phyloP scores from a whole-genome alignment of 2,113 vertebrate species.

The Lipophrys pholis region DNA sequence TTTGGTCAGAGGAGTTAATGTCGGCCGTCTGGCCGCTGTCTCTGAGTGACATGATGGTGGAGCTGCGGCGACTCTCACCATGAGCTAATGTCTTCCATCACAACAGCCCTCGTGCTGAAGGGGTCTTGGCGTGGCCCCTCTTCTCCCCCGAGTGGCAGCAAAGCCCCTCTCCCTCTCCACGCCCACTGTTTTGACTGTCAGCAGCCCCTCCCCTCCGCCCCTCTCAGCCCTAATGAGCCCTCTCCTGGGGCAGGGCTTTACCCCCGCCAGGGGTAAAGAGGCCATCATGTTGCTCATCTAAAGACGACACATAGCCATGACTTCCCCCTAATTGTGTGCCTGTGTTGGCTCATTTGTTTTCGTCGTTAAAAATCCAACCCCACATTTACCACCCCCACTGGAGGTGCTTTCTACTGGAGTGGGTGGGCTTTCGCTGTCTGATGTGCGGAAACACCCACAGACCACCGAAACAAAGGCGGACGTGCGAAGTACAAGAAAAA shows the following conservation, averaged over 20 bases:
- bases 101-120: constrained; percentile 61
- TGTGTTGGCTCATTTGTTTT: constrained; percentile 89
- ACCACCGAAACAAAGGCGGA: constrained; percentile 55
- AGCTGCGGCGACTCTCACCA: constrained; percentile 33
- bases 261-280: constrained; percentile 88
- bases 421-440: constrained; percentile 73
- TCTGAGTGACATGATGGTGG: constrained; percentile 62
- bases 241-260: constrained; percentile 85
- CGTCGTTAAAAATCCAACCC: constrained; percentile 88
- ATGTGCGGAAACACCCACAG: constrained; percentile 64
- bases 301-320: constrained; percentile 88
- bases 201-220: constrained; percentile 58
- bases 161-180: constrained; percentile 48
- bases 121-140: constrained; percentile 48
- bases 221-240: constrained; percentile 86
- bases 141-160: constrained; percentile 59
- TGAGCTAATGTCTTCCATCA: constrained; percentile 59
- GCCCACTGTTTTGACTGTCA: constrained; percentile 72
- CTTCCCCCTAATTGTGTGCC: constrained; percentile 88
- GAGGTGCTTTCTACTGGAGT: constrained; percentile 77
- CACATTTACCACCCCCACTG: constrained; percentile 77
- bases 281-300: constrained; percentile 91
- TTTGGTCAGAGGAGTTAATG: constrained; percentile 40
- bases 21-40: constrained; percentile 42
- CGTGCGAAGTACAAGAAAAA: constrained; percentile 57